Percentiles rank a stretch among this genome's conserved stretches.
These are phyloP conservation scores for Andrena chrysosceles DNA, from an alignment of 2,888 invertebrate species.

Conservation along the genomic window DNA sequence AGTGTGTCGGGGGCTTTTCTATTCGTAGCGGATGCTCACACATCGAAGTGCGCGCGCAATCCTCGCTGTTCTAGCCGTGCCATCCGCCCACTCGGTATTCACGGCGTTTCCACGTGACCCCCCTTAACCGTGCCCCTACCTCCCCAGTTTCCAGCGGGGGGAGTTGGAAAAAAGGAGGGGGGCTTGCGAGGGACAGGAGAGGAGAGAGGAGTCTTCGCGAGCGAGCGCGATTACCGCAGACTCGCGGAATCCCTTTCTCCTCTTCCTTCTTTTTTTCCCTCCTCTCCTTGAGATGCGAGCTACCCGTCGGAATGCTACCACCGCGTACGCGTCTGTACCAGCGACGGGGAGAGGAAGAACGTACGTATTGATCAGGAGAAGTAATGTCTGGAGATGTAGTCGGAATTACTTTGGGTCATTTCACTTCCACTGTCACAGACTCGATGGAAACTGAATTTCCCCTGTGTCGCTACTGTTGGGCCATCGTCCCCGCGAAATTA, in stretches of 20 bases:
- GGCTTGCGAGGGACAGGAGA: constrained; percentile 18
- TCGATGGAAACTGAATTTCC: constrained; percentile 25
- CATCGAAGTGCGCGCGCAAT: constrained; percentile 72
- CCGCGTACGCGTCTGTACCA: constrained; percentile 66
- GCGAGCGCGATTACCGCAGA: constrained; percentile 73
- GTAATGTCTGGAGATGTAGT: constrained; percentile 63
- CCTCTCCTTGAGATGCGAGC: constrained; percentile 67
- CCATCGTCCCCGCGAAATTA: background rate
- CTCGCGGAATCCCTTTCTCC: constrained; percentile 68
- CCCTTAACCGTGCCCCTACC: constrained; percentile 51
- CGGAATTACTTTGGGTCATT: constrained; percentile 63
- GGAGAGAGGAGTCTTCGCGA: constrained; percentile 60
- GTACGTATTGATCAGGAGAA: constrained; percentile 70
- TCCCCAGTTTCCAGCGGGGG: constrained; percentile 34
- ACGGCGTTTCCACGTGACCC: constrained; percentile 68
- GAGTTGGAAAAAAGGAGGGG: constrained; percentile 33
- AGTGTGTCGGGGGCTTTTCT: background rate
- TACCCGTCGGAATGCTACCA: constrained; percentile 67
- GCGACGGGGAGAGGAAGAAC: constrained; percentile 55
- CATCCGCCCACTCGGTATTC: constrained; percentile 72
- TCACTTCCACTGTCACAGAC: constrained; percentile 47
- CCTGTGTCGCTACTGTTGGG: background rate
- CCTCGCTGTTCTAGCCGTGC: constrained; percentile 56
- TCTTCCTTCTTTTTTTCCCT: constrained; percentile 34
- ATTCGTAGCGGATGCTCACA: constrained; percentile 29